A percentile compares a stretch with the other conserved stretches of the same genome.
phyloP scores from a whole-genome alignment of 1,140 invertebrate genomes.

The Archivesica marissinica region DNA sequence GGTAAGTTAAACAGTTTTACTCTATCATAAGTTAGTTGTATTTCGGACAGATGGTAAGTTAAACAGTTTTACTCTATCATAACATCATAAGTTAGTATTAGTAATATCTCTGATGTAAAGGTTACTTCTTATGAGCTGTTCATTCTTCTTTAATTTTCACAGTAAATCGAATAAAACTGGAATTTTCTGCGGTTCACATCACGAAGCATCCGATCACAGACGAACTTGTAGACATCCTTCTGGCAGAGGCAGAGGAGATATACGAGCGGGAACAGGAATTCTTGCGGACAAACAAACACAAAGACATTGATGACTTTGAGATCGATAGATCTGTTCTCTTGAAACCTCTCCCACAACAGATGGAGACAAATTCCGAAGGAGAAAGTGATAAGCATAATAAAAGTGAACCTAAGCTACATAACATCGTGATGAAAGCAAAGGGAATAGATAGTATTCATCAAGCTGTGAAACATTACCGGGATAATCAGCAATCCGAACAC shows the following conservation, averaged over 20 bases:
- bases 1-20: too few relatives aligned
- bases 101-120: too few relatives aligned
- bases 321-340: slow-evolving; percentile 33
- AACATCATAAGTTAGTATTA: too few relatives aligned
- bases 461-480: slow-evolving; percentile 45
- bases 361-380: background rate
- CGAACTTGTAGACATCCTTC: slow-evolving; percentile 64
- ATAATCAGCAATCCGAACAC: background rate
- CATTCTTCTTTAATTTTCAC: slow-evolving; percentile 52
- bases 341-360: slow-evolving; percentile 24
- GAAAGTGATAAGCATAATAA: background rate
- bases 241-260: slow-evolving; percentile 70
- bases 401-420: slow-evolving; percentile 10
- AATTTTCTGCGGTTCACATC: slow-evolving; percentile 75
- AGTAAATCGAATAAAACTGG: slow-evolving; percentile 77
- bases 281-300: slow-evolving; percentile 60
- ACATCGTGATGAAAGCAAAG: slow-evolving; percentile 44
- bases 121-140: too few relatives aligned
- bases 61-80: too few relatives aligned
- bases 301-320: slow-evolving; percentile 70
- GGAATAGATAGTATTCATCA: slow-evolving; percentile 31
- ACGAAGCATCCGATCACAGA: slow-evolving; percentile 73
- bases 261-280: slow-evolving; percentile 70
- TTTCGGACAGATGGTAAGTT: too few relatives aligned
- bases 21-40: too few relatives aligned